Base-by-base conservation (phyloP, 2,888 invertebrate genomes). In the Epinotia demarniana region DNA sequence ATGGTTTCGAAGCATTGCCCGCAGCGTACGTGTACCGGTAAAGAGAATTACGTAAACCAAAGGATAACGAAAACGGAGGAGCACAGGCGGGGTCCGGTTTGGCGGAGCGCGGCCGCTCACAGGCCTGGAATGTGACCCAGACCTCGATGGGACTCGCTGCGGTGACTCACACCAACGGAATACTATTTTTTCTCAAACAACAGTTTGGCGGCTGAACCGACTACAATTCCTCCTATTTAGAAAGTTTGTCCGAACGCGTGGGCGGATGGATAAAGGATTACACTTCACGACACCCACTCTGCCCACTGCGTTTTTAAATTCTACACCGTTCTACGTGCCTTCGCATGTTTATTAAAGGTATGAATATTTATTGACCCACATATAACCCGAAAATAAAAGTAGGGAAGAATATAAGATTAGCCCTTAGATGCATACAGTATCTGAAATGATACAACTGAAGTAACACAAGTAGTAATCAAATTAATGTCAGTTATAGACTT, bases 71-170 rank as follows among this genome's bases (percentile, higher is more conserved):
- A 85, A 84, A 83, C 82, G 78, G 79, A 82, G 79, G 78, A 83
- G 79, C 81, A 81, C 80, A 80, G 80, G 75, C 81, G 79, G 80
- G 80, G 84, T 84, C 85, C 86, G 85, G 86, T 86, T 86, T 84
- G 80, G 80, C 78, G 79, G 79, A 70, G 75, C 63, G 63, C 63
- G 57, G 66, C 75, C 67, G 80, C 83, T 81, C 80, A 74, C 79
- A 76, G 78, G 83, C 80, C 87, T 87, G 92, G 93, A 93, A 94
- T 94, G 93, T 92, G 91, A 93, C 92, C 93, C 92, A 92, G 89
- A 91, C 90, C 88, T 85, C 89, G 84, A 84, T 84, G 89, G 90
- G 89, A 89, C 86, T 85, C 85, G 85, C 85, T 80, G 81, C 82
- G 85, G 87, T 93, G 93, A 93, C 90, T 93, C 93, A 93, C 82